Evolutionary conservation across 2,888 invertebrate species (phyloP).

Genomic region (Eustalomyia histrio): DNA sequence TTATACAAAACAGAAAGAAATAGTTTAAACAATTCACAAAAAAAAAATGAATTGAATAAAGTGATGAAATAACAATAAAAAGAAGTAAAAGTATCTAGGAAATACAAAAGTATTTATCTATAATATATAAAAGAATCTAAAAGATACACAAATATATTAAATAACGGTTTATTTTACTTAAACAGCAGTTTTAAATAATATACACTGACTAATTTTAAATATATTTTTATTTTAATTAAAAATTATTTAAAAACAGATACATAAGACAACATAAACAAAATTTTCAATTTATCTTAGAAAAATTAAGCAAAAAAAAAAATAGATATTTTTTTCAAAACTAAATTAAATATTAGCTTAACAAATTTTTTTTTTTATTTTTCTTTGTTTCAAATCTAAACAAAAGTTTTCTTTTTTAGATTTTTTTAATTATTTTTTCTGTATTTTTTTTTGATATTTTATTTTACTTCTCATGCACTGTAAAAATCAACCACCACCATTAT

Average conservation of each 20-base stretch:
- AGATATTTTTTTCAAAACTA: not conserved
- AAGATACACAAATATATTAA: not conserved
- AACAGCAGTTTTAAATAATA: not conserved
- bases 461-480: slow-evolving; percentile 22
- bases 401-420: slow-evolving; percentile 19
- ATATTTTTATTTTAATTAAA: too few species aligned
- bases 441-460: slow-evolving; percentile 46
- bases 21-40: not conserved
- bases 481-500: slow-evolving; percentile 27
- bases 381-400: slow-evolving; percentile 45
- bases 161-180: too few species aligned
- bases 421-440: slow-evolving; percentile 25
- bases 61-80: not conserved
- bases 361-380: not conserved
- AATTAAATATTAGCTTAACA: slow-evolving; percentile 23
- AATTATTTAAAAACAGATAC: not conserved
- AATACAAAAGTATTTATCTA: not conserved
- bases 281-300: not conserved
- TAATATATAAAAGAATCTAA: not conserved
- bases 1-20: not conserved
- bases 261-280: too few species aligned
- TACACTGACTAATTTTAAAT: too few species aligned
- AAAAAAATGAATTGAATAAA: not conserved
- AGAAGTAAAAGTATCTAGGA: not conserved
- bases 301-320: slow-evolving; percentile 12